A percentile compares a stretch with the other conserved stretches of the same genome.
These are phyloP conservation scores for Sinopyrophorus schimmeli DNA, from an alignment of 2,888 invertebrate species.

Conservation along the genomic window DNA sequence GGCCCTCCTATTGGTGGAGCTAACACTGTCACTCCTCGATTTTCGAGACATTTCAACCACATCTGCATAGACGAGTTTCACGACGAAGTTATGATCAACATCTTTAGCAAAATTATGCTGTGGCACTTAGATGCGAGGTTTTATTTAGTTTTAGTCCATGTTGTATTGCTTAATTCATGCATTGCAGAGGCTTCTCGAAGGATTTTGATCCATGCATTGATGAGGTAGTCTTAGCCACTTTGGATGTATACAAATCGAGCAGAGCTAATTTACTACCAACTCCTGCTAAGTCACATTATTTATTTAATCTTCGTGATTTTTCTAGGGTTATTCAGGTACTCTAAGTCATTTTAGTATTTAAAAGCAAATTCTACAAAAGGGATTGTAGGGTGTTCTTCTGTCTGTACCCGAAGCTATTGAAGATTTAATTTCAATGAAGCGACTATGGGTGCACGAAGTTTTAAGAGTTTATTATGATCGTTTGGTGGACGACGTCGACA, in stretches of 20 bases:
- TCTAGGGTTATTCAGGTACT: constrained; percentile 83
- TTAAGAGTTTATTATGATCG: constrained; percentile 92
- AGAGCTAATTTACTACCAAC: constrained; percentile 84
- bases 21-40: constrained; percentile 81
- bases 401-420: constrained; percentile 93
- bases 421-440: constrained; percentile 80
- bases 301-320: constrained; percentile 93
- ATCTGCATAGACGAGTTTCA: constrained; percentile 88
- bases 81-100: constrained; percentile 79
- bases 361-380: background rate
- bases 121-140: constrained; percentile 96
- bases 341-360: background rate
- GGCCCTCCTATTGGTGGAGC: constrained; percentile 76
- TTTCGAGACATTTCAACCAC: constrained; percentile 84
- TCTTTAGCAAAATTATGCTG: constrained; percentile 86
- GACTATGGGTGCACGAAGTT: constrained; percentile 94
- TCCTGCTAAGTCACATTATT: constrained; percentile 91
- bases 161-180: constrained; percentile 21
- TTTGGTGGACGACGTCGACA: constrained; percentile 80
- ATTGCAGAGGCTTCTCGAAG: constrained; percentile 83
- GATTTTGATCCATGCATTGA: constrained; percentile 93
- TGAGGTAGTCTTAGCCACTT: constrained; percentile 82
- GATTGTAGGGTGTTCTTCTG: constrained; percentile 78
- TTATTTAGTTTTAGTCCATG: constrained; percentile 8
- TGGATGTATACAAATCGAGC: constrained; percentile 85